Percentiles rank a stretch among this genome's conserved stretches.
These are phyloP conservation scores for Harlomillsia oculata DNA, from an alignment of 1,140 invertebrate species.

Conservation along the genomic window DNA sequence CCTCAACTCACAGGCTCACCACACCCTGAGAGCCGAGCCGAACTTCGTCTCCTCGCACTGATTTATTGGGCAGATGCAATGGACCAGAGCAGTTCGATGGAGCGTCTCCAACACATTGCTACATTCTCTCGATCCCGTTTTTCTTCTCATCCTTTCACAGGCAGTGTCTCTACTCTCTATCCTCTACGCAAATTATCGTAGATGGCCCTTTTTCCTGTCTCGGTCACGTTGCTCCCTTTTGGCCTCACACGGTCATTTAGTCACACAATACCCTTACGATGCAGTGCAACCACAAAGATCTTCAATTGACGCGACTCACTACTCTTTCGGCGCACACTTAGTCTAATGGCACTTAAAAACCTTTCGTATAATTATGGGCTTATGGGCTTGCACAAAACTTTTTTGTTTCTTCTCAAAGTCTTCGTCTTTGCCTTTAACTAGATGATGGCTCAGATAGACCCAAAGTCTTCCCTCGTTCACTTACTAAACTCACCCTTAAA, in stretches of 20 bases:
- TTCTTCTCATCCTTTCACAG: no score
- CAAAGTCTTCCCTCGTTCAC: not conserved
- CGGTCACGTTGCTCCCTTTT: not conserved
- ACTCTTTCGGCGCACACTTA: no score
- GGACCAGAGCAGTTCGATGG: slow-evolving; percentile 3
- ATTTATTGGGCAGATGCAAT: slow-evolving; percentile 27
- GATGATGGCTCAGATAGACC: slow-evolving; percentile 7
- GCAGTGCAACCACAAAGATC: no score
- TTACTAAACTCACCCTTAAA: no score
- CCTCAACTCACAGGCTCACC: slow-evolving; percentile 21
- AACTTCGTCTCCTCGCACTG: slow-evolving; percentile 23
- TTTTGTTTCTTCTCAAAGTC: slow-evolving; percentile 15
- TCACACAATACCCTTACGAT: not conserved
- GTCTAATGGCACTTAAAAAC: slow-evolving; percentile 22
- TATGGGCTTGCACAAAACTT: slow-evolving; percentile 27
- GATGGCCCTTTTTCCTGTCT: not conserved
- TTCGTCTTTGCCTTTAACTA: slow-evolving; percentile 19
- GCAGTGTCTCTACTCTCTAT: not conserved
- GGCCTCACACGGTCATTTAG: not conserved
- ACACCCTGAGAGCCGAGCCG: slow-evolving; percentile 23
- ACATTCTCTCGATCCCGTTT: no score
- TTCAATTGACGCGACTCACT: no score
- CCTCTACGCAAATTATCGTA: not conserved
- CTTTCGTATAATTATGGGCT: slow-evolving; percentile 21
- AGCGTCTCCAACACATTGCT: no score